Conservation (phyloP, 30 jellyfish, hydroid and myxozoan species). For the Chrysaora quinquecirrha region DNA sequence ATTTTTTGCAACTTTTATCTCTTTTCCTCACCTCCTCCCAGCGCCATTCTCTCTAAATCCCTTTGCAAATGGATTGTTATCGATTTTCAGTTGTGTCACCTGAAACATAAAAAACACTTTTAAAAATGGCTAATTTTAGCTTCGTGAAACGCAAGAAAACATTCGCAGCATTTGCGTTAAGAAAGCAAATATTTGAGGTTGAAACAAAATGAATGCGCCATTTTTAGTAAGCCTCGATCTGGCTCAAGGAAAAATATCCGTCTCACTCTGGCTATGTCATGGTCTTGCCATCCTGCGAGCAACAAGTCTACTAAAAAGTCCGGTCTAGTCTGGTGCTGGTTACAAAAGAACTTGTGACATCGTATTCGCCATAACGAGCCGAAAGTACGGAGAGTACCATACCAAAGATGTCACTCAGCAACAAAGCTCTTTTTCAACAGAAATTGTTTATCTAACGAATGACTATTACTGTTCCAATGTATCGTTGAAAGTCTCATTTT, state of each 20-base stretch:
- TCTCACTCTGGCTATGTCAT: background rate
- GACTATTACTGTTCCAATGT: no score
- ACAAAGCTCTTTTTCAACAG: no score
- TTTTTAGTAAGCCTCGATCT: background rate
- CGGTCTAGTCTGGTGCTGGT: no score
- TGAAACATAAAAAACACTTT: background rate
- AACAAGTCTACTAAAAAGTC: no score
- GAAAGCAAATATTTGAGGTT: background rate
- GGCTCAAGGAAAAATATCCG: background rate
- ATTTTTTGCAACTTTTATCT: background rate
- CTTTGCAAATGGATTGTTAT: constrained; percentile 94
- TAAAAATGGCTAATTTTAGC: background rate
- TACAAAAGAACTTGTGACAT: no score
- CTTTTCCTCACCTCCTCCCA: constrained; percentile 64
- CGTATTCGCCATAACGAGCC: no score
- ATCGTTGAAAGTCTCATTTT: no score
- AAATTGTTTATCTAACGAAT: no score
- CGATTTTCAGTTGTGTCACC: constrained; percentile 92
- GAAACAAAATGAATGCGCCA: background rate
- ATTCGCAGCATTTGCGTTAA: background rate
- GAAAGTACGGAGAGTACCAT: no score
- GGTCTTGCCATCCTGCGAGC: no score
- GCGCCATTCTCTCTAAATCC: constrained; percentile 93
- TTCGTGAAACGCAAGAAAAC: background rate
- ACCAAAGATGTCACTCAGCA: no score